Evolutionary conservation across 2,888 invertebrate species (phyloP).

Genomic region (Sphaeridia pumilis): DNA sequence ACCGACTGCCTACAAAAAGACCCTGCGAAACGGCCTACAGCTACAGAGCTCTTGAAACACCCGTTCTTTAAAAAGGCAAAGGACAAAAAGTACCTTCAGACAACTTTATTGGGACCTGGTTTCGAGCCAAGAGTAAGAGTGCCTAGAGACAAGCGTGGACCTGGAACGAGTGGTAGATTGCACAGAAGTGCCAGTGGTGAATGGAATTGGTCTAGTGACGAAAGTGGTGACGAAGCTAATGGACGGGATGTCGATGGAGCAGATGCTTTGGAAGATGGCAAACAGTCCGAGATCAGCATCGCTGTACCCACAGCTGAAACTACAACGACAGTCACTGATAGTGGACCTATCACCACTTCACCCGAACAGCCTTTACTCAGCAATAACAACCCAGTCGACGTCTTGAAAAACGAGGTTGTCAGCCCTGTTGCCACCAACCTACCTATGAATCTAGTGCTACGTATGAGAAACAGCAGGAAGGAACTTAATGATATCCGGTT

Average conservation of each 20-base stretch:
- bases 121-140: conserved; percentile 65
- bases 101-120: conserved; percentile 75
- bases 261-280: not conserved
- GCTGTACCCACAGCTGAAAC: not conserved
- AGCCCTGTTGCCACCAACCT: conserved; percentile 8
- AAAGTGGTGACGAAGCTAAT: conserved; percentile 39
- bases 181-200: conserved; percentile 92
- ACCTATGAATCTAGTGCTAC: conserved; percentile 68
- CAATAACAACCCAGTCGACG: not conserved
- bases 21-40: conserved; percentile 74
- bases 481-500: conserved; percentile 97
- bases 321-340: not conserved
- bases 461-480: conserved; percentile 77
- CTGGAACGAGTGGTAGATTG: conserved; percentile 70
- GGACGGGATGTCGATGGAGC: not conserved
- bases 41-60: conserved; percentile 88
- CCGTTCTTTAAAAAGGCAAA: conserved; percentile 97
- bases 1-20: conserved; percentile 93
- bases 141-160: conserved; percentile 56
- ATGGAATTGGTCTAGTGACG: conserved; percentile 97
- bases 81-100: conserved; percentile 75
- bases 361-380: not conserved
- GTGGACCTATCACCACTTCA: not conserved
- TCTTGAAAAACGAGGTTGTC: not conserved
- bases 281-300: not conserved